These are phyloP conservation scores for Pseudopipra pipra DNA, from an alignment of 2,113 vertebrate species.

Conservation along the genomic window DNA sequence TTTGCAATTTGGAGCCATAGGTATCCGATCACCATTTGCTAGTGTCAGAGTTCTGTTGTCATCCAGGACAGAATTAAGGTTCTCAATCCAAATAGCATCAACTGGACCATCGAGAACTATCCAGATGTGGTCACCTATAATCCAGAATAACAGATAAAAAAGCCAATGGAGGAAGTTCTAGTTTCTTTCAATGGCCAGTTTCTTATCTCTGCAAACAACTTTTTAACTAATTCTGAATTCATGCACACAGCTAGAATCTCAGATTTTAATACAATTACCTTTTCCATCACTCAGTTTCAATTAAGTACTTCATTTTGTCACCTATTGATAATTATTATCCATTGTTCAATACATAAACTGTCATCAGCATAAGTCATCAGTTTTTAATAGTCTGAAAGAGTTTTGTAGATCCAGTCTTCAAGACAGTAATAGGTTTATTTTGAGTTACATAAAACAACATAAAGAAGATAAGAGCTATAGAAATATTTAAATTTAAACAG, in stretches of 20 bases:
- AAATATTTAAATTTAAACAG: background rate
- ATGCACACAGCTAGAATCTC: background rate
- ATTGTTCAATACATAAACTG: background rate
- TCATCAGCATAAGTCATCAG: background rate
- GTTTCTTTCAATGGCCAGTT: background rate
- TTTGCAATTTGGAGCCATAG: slow-evolving; percentile 96
- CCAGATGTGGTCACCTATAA: slow-evolving; percentile 93
- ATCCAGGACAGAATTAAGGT: slow-evolving; percentile 95
- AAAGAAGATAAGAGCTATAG: background rate
- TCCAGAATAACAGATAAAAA: background rate
- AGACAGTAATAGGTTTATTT: background rate
- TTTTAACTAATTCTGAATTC: background rate
- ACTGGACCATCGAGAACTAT: slow-evolving; percentile 97
- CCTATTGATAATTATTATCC: background rate
- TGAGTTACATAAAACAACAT: background rate
- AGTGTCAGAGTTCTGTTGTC: slow-evolving; percentile 94
- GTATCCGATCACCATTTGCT: slow-evolving; percentile 94
- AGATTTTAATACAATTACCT: background rate
- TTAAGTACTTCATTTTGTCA: background rate
- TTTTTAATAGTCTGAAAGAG: background rate
- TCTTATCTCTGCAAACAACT: background rate
- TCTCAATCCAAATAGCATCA: slow-evolving; percentile 98
- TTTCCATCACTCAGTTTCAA: background rate
- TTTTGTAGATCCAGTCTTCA: background rate
- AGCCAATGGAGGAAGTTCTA: background rate